Evolutionary conservation across 2,113 vertebrate genomes (phyloP), one percentile per base, ranked within the genome.

Genomic region (Sisor rabdophorus): DNA sequence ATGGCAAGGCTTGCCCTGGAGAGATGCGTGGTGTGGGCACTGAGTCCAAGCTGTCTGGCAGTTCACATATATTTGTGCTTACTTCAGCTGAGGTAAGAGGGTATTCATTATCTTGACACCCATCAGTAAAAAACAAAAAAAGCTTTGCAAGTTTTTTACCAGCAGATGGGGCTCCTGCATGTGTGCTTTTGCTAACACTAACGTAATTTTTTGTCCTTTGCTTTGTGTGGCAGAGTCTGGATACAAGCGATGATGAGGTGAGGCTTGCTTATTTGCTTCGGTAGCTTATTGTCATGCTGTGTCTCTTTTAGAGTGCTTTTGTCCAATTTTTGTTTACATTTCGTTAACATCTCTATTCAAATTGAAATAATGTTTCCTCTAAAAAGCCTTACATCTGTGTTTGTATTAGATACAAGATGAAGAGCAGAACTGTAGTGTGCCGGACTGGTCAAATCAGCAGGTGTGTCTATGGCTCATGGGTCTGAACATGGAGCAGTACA

Each of bases 171-270:
- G 71, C 58, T 47, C 26, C 56, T 65, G 48, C 15, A 10, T 50
- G 17, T 52, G 1, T 48, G 17, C n/a, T 68, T 13, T 67, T 30
- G 61, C 58, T 78, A 73, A 63, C 20, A 28, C 78, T 88, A 87
- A 89, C 91, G 92, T 91, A 87, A 63, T 76, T 89, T 89, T 91
- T 88, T 87, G 90, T 83, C 88, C 79, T 89, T 81, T 90, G 93
- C 94, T 91, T 89, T 86, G 76, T 83, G 84, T 71, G 86, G 90
- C 91, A 99, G 97, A 99, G 97, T 92, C 92, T 97, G 95, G 97
- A 99, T 90, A 98, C 97, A 94, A 95, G 97, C 90, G 95, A 98
- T 86, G 95, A 98, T 79, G 95, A 99, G 97, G 97, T 99, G 93
- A 98, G 97, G 92, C 76, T 69, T 83, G 83, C 28, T 55, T 48